phyloP scores from a whole-genome alignment of 1,140 invertebrate species.

The Bombus picipes region DNA sequence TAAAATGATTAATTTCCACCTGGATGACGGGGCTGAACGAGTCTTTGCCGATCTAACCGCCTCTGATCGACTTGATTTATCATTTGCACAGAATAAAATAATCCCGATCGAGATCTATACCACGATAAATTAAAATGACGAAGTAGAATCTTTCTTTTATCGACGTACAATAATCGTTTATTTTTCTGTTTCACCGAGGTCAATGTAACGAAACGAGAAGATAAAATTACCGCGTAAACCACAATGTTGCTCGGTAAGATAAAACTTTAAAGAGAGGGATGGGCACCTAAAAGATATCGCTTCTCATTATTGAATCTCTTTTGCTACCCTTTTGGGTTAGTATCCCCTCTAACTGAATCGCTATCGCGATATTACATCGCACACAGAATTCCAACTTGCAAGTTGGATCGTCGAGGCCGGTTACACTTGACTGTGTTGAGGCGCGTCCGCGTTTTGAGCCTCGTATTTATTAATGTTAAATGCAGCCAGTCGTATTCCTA shows the following conservation, averaged over 20 bases:
- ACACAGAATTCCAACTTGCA: slow-evolving; percentile 28
- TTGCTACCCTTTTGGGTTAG: not conserved
- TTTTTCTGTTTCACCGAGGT: not conserved
- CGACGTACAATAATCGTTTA: too few species aligned
- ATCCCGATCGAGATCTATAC: not conserved
- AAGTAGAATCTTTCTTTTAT: not conserved
- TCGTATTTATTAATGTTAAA: slow-evolving; percentile 21
- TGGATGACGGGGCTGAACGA: slow-evolving; percentile 1
- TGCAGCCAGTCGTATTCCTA: not conserved
- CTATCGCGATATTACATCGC: slow-evolving; percentile 50
- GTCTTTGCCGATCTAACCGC: not conserved
- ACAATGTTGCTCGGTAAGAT: slow-evolving; percentile 60
- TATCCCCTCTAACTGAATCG: not conserved
- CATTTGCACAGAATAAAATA: not conserved
- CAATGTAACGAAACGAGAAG: slow-evolving; percentile 28
- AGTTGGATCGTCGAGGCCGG: slow-evolving; percentile 55
- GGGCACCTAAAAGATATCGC: slow-evolving; percentile 25
- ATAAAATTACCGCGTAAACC: slow-evolving; percentile 40
- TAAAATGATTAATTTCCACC: not conserved
- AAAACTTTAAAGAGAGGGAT: slow-evolving; percentile 25
- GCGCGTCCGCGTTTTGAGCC: not conserved
- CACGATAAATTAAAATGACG: not conserved
- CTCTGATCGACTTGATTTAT: not conserved
- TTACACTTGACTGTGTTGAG: slow-evolving; percentile 11
- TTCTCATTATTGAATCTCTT: slow-evolving; percentile 35